Conservation (phyloP, 2,113 vertebrate species). For the Maccullochella peelii region DNA sequence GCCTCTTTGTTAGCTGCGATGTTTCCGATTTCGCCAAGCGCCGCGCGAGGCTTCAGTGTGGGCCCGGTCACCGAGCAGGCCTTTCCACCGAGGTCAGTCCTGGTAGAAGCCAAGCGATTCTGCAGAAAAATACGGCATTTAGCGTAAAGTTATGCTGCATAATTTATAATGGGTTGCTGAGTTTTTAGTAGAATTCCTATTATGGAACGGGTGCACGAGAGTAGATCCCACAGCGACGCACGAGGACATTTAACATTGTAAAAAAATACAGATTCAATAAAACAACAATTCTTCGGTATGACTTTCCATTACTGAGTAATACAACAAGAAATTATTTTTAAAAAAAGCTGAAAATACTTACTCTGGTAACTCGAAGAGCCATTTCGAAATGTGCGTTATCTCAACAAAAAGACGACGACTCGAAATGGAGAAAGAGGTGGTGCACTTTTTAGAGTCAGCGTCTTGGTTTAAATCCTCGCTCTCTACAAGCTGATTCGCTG, state of each 20-base stretch:
- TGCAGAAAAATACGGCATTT: slow-evolving; percentile 19
- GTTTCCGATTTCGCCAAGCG: slow-evolving; percentile 86
- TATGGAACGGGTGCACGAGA: neutral
- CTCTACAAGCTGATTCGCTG: slow-evolving; percentile 78
- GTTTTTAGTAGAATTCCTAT: neutral
- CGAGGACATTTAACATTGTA: neutral
- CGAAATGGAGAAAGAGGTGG: neutral
- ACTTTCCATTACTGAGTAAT: accelerated
- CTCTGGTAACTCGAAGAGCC: slow-evolving; percentile 82
- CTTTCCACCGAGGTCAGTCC: slow-evolving; percentile 72
- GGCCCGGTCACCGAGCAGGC: slow-evolving; percentile 57
- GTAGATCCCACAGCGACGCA: neutral
- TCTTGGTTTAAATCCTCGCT: slow-evolving; percentile 84
- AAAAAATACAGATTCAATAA: neutral
- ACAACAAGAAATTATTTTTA: accelerated
- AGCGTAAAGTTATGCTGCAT: accelerated
- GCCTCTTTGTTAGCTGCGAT: slow-evolving; percentile 38
- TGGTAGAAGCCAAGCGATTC: slow-evolving; percentile 83
- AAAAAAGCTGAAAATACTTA: slow-evolving; percentile 27
- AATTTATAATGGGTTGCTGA: accelerated
- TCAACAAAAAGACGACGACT: accelerated
- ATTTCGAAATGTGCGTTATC: slow-evolving; percentile 53
- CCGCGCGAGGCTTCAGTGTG: slow-evolving; percentile 74
- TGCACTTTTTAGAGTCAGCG: accelerated
- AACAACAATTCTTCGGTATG: neutral